These are phyloP conservation scores for Sitta europaea DNA, from an alignment of 2,113 vertebrate genomes.

Conservation along the genomic window DNA sequence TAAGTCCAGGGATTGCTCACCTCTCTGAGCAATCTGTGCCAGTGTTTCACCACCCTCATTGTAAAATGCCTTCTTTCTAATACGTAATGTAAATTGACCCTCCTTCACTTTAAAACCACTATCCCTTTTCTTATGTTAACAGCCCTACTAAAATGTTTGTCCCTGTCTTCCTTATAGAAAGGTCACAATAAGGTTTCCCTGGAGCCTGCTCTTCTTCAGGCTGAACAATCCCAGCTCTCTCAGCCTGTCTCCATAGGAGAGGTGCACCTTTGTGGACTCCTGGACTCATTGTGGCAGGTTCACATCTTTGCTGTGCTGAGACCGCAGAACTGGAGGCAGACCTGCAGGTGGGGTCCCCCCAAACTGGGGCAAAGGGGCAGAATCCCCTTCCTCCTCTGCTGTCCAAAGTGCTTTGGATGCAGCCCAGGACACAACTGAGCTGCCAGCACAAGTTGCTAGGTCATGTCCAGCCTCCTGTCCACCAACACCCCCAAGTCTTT, in stretches of 20 bases:
- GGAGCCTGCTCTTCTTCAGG: neutral
- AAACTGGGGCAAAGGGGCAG: neutral
- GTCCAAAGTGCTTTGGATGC: neutral
- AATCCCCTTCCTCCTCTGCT: neutral
- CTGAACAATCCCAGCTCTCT: neutral
- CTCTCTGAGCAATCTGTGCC: neutral
- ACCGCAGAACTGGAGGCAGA: neutral
- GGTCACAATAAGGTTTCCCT: neutral
- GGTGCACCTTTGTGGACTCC: neutral
- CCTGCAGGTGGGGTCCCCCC: neutral
- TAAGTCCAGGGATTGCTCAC: neutral
- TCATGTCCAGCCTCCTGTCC: neutral
- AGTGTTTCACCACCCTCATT: neutral
- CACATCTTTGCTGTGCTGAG: neutral
- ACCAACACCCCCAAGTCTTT: neutral
- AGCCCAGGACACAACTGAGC: neutral
- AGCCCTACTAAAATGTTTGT: neutral
- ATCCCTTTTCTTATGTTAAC: neutral
- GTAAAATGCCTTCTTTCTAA: neutral
- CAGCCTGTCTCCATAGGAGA: neutral
- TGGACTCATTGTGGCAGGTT: neutral
- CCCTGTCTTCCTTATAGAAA: neutral
- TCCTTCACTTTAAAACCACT: neutral
- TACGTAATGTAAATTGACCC: neutral
- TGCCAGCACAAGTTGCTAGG: neutral